Conservation (phyloP, 1,140 invertebrate genomes). For the Melanaphis sacchari region DNA sequence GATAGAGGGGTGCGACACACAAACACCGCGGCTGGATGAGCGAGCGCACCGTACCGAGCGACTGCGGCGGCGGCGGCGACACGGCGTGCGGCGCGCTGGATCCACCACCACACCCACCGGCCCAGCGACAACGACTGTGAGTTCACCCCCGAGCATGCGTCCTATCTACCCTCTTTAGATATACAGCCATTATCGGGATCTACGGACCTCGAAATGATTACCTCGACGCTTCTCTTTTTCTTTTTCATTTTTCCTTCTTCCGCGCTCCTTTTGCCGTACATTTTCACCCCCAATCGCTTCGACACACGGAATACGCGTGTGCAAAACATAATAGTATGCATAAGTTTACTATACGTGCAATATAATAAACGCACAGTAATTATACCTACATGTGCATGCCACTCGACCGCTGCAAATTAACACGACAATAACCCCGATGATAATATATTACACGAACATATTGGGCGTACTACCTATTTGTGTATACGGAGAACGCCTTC, state of each 20-base stretch:
- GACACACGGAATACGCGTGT: background rate
- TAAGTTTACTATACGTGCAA: background rate
- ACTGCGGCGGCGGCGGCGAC: conserved; percentile 45
- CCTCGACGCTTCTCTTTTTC: conserved; percentile 5
- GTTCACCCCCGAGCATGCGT: conserved; percentile 36
- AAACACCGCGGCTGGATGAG: conserved; percentile 45
- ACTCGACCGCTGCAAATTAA: background rate
- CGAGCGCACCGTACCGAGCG: conserved; percentile 36
- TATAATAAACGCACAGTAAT: background rate
- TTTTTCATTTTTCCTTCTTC: background rate
- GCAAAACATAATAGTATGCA: background rate
- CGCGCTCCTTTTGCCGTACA: background rate
- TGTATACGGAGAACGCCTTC: background rate
- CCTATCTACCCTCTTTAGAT: conserved; percentile 36
- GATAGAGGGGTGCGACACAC: background rate
- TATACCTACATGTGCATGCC: background rate
- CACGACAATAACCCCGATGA: background rate
- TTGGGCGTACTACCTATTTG: background rate
- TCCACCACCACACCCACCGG: conserved; percentile 18
- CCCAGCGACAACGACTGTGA: conserved; percentile 20
- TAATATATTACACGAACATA: background rate
- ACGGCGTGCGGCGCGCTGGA: conserved; percentile 50
- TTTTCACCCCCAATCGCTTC: background rate
- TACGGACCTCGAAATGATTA: conserved; percentile 53
- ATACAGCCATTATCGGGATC: conserved; percentile 55